phyloP scores from a whole-genome alignment of 1,140 invertebrate genomes.

The Drosophila watanabei region DNA sequence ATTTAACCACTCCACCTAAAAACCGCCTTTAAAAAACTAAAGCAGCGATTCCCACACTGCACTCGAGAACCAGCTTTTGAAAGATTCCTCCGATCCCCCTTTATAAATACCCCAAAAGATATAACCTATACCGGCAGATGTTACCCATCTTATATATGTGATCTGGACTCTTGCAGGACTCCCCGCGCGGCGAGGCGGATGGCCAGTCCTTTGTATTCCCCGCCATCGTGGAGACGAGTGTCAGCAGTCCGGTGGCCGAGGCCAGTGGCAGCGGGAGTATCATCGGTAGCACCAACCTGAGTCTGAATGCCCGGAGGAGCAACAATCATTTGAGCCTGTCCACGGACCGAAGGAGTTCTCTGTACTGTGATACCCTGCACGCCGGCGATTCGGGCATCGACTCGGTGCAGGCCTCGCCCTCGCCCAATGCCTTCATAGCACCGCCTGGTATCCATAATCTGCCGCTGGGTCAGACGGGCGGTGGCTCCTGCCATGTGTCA shows the following conservation, averaged over 20 bases:
- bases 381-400: constrained; percentile 89
- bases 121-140: no score
- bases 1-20: constrained; percentile 10
- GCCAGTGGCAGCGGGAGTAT: constrained; percentile 43
- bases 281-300: constrained; percentile 38
- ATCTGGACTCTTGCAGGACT: constrained; percentile 86
- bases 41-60: constrained; percentile 49
- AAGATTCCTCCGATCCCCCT: constrained; percentile 20
- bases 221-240: constrained; percentile 86
- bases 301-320: constrained; percentile 41
- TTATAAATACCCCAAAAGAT: constrained; percentile 1
- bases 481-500: constrained; percentile 82
- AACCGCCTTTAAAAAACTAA: not conserved
- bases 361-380: constrained; percentile 85
- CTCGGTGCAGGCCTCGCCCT: constrained; percentile 90
- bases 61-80: constrained; percentile 50
- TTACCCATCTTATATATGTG: constrained; percentile 34
- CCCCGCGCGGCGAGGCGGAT: constrained; percentile 89
- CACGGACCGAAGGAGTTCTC: constrained; percentile 77
- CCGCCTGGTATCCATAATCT: constrained; percentile 75
- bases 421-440: constrained; percentile 86
- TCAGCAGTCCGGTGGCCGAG: constrained; percentile 72
- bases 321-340: constrained; percentile 74
- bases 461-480: constrained; percentile 64
- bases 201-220: constrained; percentile 90